Conservation (phyloP, 1,140 invertebrate species). For the Neotoxoptera formosana region DNA sequence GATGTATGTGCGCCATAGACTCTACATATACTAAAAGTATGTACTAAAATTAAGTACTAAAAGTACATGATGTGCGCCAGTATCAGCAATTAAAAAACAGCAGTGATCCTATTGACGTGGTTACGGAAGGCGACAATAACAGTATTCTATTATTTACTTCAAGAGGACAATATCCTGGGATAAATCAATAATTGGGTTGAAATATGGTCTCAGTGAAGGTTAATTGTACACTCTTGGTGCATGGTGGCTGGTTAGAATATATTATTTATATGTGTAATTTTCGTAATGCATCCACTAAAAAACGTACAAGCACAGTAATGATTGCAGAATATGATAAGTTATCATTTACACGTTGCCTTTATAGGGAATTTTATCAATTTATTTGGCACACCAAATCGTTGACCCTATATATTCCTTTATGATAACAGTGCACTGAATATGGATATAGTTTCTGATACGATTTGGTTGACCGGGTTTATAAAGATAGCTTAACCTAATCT, state of each 20-base stretch:
- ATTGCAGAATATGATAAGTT: background rate
- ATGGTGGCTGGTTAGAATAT: background rate
- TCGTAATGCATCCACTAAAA: background rate
- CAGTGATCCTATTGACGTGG: no score
- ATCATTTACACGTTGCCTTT: background rate
- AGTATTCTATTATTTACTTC: background rate
- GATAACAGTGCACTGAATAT: background rate
- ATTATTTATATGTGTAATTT: background rate
- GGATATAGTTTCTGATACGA: background rate
- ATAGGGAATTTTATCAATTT: background rate
- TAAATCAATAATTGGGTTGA: background rate
- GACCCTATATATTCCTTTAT: background rate
- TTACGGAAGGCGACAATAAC: no score
- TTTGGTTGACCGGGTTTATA: background rate
- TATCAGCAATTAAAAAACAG: no score
- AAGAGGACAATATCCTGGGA: background rate
- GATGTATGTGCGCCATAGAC: no score
- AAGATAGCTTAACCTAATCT: no score
- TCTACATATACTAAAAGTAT: no score
- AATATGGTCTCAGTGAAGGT: background rate
- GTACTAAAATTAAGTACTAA: no score
- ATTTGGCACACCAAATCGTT: background rate
- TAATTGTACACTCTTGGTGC: background rate
- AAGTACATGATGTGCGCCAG: no score
- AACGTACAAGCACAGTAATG: background rate